Evolutionary conservation across 2,797 vertebrate genomes (phyloP).

Genomic region (Malacoctenus gilli): DNA sequence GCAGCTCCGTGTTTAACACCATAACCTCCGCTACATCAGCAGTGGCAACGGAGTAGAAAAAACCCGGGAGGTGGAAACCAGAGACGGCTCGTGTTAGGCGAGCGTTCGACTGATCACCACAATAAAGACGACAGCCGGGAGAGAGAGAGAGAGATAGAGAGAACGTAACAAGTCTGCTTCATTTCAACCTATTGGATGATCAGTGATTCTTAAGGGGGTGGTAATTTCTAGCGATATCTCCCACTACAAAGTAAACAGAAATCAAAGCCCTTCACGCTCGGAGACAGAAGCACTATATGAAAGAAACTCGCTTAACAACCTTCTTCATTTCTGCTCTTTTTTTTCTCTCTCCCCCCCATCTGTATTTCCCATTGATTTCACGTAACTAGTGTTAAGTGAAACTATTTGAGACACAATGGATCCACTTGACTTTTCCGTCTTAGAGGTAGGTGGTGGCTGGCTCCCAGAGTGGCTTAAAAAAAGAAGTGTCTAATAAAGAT

Average conservation of each 20-base stretch:
- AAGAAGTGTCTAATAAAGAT: slow-evolving; percentile 16
- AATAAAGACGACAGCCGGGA: slow-evolving; percentile 67
- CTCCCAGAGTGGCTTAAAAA: slow-evolving; percentile 33
- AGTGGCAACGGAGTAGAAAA: slow-evolving; percentile 61
- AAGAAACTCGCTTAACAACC: slow-evolving; percentile 75
- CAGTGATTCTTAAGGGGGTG: slow-evolving; percentile 76
- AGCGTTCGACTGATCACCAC: slow-evolving; percentile 74
- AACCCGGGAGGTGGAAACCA: slow-evolving; percentile 73
- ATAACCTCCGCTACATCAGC: slow-evolving; percentile 77
- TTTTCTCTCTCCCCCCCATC: slow-evolving; percentile 22
- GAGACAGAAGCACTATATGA: slow-evolving; percentile 71
- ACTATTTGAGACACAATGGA: slow-evolving; percentile 65
- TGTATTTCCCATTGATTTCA: slow-evolving; percentile 72
- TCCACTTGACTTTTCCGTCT: slow-evolving; percentile 67
- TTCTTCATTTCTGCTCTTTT: slow-evolving; percentile 63
- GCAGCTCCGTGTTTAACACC: slow-evolving; percentile 83
- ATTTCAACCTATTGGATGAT: slow-evolving; percentile 79
- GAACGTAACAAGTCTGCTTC: slow-evolving; percentile 64
- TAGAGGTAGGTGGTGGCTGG: slow-evolving; percentile 27
- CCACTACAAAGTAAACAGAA: slow-evolving; percentile 81
- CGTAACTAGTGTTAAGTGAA: slow-evolving; percentile 74
- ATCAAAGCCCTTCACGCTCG: slow-evolving; percentile 77
- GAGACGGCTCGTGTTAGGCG: slow-evolving; percentile 69
- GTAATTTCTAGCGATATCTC: slow-evolving; percentile 79
- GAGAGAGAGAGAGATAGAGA: slow-evolving; percentile 28